Conservation (phyloP, 2,797 vertebrate genomes). For the Sebastes dallii region DNA sequence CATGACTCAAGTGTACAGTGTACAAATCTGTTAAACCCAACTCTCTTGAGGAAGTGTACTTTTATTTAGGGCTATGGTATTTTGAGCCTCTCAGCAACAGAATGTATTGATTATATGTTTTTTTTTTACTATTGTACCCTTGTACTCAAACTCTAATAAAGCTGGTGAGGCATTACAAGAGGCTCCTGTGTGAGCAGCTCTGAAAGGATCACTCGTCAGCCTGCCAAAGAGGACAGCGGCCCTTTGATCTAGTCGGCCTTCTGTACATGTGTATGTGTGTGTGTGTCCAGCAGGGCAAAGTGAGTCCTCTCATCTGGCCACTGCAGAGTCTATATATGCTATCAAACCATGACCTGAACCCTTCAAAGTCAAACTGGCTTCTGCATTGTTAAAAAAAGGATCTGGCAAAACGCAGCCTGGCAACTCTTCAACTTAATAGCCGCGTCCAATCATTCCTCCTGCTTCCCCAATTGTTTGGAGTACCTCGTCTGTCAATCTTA, state of each 20-base stretch:
- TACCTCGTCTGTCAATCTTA: constrained; percentile 30
- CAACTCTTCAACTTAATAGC: constrained; percentile 36
- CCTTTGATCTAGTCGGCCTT: constrained; percentile 70
- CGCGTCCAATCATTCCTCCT: constrained; percentile 25
- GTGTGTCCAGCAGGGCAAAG: constrained; percentile 49
- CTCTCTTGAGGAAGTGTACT: neutral
- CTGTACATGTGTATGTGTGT: constrained; percentile 45
- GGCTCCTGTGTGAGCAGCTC: constrained; percentile 70
- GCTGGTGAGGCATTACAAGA: constrained; percentile 69
- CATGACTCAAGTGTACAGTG: neutral
- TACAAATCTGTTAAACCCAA: neutral
- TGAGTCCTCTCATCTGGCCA: constrained; percentile 62
- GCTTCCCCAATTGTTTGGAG: constrained; percentile 32
- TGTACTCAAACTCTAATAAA: constrained; percentile 65
- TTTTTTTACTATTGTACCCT: constrained; percentile 11
- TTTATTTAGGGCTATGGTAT: constrained; percentile 21
- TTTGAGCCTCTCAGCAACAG: constrained; percentile 4
- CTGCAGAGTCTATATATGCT: constrained; percentile 30
- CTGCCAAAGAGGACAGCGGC: constrained; percentile 74
- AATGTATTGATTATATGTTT: constrained; percentile 37
- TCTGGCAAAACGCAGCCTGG: constrained; percentile 25
- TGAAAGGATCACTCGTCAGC: constrained; percentile 75
- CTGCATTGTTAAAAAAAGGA: constrained; percentile 33
- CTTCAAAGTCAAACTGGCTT: constrained; percentile 65
- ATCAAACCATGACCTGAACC: constrained; percentile 61